These are phyloP conservation scores for Trochalopteron elliotii DNA, from an alignment of 2,113 vertebrate genomes.

Conservation along the genomic window DNA sequence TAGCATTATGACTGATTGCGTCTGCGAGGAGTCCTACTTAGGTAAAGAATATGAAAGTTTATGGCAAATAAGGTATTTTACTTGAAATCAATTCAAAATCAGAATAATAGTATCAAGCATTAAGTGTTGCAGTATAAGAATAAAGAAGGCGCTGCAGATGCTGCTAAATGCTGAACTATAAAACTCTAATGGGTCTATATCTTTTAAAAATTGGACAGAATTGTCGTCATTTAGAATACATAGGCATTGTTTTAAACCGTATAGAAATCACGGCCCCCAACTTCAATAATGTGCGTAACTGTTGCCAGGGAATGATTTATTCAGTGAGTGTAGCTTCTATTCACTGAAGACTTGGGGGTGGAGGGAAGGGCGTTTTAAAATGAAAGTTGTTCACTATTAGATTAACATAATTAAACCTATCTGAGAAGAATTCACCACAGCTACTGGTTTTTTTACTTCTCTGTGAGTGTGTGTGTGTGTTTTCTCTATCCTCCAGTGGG, in stretches of 20 bases:
- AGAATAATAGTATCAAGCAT: slow-evolving; percentile 36
- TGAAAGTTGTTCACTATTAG: slow-evolving; percentile 38
- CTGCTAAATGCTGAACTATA: slow-evolving; percentile 48
- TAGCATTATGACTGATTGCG: slow-evolving; percentile 41
- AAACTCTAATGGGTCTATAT: slow-evolving; percentile 55
- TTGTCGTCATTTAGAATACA: slow-evolving; percentile 43
- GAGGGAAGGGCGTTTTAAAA: neutral
- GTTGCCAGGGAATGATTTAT: slow-evolving; percentile 63
- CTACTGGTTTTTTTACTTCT: neutral
- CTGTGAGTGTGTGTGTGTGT: neutral
- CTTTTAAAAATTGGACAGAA: slow-evolving; percentile 52
- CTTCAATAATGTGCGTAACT: slow-evolving; percentile 54
- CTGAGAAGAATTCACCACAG: neutral
- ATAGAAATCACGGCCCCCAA: slow-evolving; percentile 31
- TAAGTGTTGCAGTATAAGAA: slow-evolving; percentile 1
- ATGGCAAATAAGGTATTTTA: slow-evolving; percentile 54
- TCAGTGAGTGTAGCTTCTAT: slow-evolving; percentile 55
- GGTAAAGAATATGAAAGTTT: slow-evolving; percentile 50
- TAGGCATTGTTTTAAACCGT: slow-evolving; percentile 23
- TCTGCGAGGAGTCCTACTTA: slow-evolving; percentile 11
- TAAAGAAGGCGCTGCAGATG: slow-evolving; percentile 29
- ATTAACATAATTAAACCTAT: slow-evolving; percentile 50
- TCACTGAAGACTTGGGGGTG: slow-evolving; percentile 39
- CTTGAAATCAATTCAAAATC: slow-evolving; percentile 57
- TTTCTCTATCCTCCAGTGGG: neutral